Percentiles rank a stretch among this genome's conserved stretches.
Evolutionary conservation across 2,113 vertebrate species (phyloP).

Genomic region (Cardinalis cardinalis): DNA sequence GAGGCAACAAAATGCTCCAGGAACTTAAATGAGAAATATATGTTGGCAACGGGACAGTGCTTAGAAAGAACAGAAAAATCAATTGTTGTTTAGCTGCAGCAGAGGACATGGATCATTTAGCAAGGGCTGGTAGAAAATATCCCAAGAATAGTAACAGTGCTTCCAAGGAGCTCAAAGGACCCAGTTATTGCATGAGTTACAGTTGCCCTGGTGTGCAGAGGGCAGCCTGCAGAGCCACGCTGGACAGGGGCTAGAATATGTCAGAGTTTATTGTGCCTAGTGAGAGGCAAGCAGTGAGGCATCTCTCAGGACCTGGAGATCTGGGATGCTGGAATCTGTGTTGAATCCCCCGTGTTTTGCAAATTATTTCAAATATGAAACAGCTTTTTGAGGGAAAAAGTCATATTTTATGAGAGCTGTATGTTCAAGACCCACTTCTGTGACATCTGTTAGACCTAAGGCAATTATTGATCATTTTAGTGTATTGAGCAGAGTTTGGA

Average conservation of each 20-base stretch:
- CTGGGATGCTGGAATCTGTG: not conserved
- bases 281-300: not conserved
- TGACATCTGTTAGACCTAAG: not conserved
- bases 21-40: slow-evolving; percentile 47
- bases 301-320: not conserved
- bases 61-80: slow-evolving; percentile 56
- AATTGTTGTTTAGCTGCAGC: slow-evolving; percentile 49
- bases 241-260: not conserved
- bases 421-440: not conserved
- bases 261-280: not conserved
- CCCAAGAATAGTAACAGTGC: slow-evolving; percentile 12
- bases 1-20: slow-evolving; percentile 42
- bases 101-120: slow-evolving; percentile 46
- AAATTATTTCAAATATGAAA: not conserved
- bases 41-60: slow-evolving; percentile 45
- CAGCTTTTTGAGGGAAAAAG: not conserved
- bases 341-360: not conserved
- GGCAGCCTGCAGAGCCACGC: not conserved
- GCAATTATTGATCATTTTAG: not conserved
- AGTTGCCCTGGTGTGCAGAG: not conserved
- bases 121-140: slow-evolving; percentile 18
- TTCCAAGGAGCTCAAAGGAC: not conserved
- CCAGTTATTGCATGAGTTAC: not conserved
- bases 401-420: not conserved
- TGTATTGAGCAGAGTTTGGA: not conserved